Percentiles rank a stretch among this genome's conserved stretches.
Conservation (phyloP, 2,113 vertebrate genomes). For the Herpailurus yagouaroundi region DNA sequence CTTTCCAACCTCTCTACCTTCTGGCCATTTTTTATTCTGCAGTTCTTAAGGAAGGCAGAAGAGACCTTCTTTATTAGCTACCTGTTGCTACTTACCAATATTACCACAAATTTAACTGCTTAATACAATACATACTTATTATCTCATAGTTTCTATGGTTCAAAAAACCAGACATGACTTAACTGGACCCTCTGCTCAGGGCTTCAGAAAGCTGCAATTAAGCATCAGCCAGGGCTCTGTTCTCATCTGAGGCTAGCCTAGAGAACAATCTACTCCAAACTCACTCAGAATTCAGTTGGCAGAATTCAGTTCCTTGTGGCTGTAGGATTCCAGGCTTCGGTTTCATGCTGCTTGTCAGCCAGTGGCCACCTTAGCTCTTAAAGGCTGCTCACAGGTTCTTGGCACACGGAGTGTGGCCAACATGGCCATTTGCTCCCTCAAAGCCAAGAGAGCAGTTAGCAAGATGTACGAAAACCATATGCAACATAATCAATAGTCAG, state of each 20-base stretch:
- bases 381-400: not conserved
- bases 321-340: not conserved
- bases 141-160: not conserved
- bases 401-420: not conserved
- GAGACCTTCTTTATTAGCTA: not conserved
- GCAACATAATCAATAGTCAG: not conserved
- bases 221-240: not conserved
- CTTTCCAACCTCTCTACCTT: not conserved
- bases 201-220: not conserved
- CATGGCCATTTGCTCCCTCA: not conserved
- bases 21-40: not conserved
- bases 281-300: not conserved
- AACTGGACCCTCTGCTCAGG: not conserved
- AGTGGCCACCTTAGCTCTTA: not conserved
- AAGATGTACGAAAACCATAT: not conserved
- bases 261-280: not conserved
- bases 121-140: not conserved
- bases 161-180: not conserved
- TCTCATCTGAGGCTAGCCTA: not conserved
- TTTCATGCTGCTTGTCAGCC: not conserved
- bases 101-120: not conserved
- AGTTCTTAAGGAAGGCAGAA: not conserved
- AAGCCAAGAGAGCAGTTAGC: not conserved
- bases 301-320: not conserved
- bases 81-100: not conserved